A percentile compares a stretch with the other conserved stretches of the same genome.
These are phyloP conservation scores for Sula dactylatra DNA, from an alignment of 2,113 vertebrate genomes.

Conservation along the genomic window DNA sequence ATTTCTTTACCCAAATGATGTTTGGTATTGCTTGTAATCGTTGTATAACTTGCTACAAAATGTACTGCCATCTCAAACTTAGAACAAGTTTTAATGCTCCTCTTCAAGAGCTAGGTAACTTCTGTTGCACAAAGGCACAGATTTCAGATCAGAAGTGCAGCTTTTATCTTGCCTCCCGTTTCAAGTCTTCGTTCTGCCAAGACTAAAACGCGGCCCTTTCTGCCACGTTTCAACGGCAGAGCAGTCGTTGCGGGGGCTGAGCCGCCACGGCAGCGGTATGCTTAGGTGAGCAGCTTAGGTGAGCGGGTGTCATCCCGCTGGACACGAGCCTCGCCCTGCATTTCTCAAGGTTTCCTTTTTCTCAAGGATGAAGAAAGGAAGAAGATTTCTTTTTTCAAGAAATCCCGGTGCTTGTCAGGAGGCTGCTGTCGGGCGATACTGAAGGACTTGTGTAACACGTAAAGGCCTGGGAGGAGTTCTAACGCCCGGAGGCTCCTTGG, in stretches of 20 bases:
- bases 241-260: not conserved
- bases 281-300: not conserved
- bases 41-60: not conserved
- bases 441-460: fast-evolving
- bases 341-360: not conserved
- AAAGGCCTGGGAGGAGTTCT: not conserved
- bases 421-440: no score
- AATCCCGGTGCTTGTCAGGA: not conserved
- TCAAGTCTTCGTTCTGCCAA: not conserved
- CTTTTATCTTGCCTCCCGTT: not conserved
- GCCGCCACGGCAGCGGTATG: fast-evolving
- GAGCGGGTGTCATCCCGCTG: no score
- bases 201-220: not conserved
- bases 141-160: not conserved
- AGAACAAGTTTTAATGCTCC: not conserved
- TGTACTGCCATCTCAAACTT: no score
- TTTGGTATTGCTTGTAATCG: no score
- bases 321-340: fast-evolving
- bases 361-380: no score
- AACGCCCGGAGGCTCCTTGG: not conserved
- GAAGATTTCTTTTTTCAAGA: no score
- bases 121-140: fast-evolving
- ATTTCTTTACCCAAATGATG: not conserved
- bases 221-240: fast-evolving
- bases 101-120: no score